Evolutionary conservation across 1,140 invertebrate species (phyloP).

Genomic region (Theocolax elegans): DNA sequence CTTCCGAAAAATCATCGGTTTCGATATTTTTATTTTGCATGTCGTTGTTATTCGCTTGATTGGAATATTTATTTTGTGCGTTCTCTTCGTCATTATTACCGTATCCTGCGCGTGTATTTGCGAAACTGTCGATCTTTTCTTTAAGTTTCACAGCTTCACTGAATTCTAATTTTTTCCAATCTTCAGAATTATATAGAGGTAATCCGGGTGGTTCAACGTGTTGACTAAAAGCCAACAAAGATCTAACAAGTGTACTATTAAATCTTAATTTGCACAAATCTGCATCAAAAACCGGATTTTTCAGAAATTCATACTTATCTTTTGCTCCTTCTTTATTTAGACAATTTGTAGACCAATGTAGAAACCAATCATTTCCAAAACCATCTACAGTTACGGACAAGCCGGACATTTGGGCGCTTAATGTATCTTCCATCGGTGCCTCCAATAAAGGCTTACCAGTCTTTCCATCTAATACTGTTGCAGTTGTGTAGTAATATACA

Average conservation of each 20-base stretch:
- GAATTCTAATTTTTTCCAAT: constrained; percentile 63
- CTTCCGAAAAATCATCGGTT: not conserved
- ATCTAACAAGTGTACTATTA: constrained; percentile 74
- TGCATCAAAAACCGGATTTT: constrained; percentile 73
- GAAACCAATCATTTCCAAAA: constrained; percentile 78
- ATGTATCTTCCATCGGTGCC: constrained; percentile 74
- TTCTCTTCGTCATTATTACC: constrained; percentile 17
- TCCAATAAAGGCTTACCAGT: constrained; percentile 75
- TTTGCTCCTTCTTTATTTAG: constrained; percentile 64
- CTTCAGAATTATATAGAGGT: constrained; percentile 62
- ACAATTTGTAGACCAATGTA: constrained; percentile 81
- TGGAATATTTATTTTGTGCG: not conserved
- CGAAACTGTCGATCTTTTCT: constrained; percentile 61
- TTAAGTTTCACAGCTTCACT: constrained; percentile 62
- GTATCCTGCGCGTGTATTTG: constrained; percentile 49
- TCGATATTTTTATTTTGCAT: constrained; percentile 1
- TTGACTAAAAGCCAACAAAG: constrained; percentile 77
- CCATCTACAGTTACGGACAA: constrained; percentile 74
- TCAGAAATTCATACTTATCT: constrained; percentile 61
- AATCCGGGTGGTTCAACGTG: constrained; percentile 77
- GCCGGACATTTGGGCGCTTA: constrained; percentile 76
- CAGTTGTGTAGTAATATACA: constrained; percentile 80
- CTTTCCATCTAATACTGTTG: constrained; percentile 77
- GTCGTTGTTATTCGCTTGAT: not conserved
- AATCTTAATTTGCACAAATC: constrained; percentile 81